These are phyloP conservation scores for Orius laevigatus DNA, from an alignment of 1,140 invertebrate species.

Conservation along the genomic window DNA sequence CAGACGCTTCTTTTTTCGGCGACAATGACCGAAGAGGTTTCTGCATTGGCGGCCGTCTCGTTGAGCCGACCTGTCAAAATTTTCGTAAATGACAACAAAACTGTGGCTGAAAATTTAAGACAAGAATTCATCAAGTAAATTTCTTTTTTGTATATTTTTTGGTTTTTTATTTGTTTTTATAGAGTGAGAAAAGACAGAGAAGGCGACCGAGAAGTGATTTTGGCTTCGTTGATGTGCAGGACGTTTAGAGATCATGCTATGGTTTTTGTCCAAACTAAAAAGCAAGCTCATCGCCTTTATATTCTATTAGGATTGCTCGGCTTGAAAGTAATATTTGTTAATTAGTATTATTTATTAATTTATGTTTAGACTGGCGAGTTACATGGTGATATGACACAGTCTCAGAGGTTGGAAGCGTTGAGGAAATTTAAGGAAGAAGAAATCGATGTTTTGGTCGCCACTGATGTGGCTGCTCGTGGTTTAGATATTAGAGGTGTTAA, in stretches of 20 bases:
- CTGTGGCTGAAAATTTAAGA: slow-evolving; percentile 84
- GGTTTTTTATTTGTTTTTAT: slow-evolving; percentile 6
- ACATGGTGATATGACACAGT: slow-evolving; percentile 88
- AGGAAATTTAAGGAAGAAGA: slow-evolving; percentile 75
- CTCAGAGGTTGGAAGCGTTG: slow-evolving; percentile 77
- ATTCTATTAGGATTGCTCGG: slow-evolving; percentile 80
- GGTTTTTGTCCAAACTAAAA: slow-evolving; percentile 93
- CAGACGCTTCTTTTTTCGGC: slow-evolving; percentile 97
- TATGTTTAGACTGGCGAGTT: slow-evolving; percentile 64
- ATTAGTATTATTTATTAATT: slow-evolving; percentile 2
- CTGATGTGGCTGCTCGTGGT: slow-evolving; percentile 91
- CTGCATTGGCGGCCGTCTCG: slow-evolving; percentile 82
- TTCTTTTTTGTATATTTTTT: not conserved
- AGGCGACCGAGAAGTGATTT: slow-evolving; percentile 75
- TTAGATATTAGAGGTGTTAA: slow-evolving; percentile 91
- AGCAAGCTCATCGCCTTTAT: slow-evolving; percentile 79
- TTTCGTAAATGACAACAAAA: slow-evolving; percentile 88
- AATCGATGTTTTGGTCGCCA: slow-evolving; percentile 84
- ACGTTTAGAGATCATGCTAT: slow-evolving; percentile 88
- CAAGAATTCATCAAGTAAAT: slow-evolving; percentile 85
- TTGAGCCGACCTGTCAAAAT: slow-evolving; percentile 82
- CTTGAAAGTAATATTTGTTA: slow-evolving; percentile 35
- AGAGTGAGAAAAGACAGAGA: slow-evolving; percentile 63
- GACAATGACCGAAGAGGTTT: slow-evolving; percentile 94
- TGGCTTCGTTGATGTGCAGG: slow-evolving; percentile 77